Evolutionary conservation across 2,113 vertebrate species (phyloP), one percentile per base, ranked within the genome.

Genomic region (Engraulis encrasicolus): DNA sequence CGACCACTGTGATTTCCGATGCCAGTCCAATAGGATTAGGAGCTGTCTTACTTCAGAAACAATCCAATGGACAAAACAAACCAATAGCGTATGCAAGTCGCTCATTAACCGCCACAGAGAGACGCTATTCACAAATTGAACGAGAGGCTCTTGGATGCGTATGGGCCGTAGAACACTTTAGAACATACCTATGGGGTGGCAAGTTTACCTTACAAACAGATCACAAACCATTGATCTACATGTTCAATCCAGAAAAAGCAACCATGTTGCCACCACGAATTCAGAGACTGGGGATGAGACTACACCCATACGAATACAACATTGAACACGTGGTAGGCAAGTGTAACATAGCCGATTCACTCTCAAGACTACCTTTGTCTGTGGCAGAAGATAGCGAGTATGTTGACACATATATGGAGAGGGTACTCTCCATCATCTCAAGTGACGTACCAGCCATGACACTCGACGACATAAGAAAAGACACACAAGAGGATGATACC

Each of bases 11-110:
- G 6, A 86, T 86, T 48, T 52, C 38, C 77, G 85, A 86, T 54
- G 78, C 82, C 37, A 86, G 82, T 54, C 66, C 82, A 78, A 50
- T 82, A 19, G 85, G 82, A 66, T 80, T 86, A 18, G 80, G 86
- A 79, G 83, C 86, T 27, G 77, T 87, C 27, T 38, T 82, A n/a
- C 77, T 82, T 48, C 80, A 80, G 50, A 78, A 61, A 14, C 77
- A 85, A 52, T 14, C 12, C 74, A 15, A 77, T 78, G 52, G 77
- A 71, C 40, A n/a, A n/a, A n/a, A n/a, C n/a, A 78, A 31, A 80
- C 27, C 6, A 83, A 52, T 52, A 52, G 50, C 50, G 2, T 52
- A 52, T 52, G 50, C 50, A 12, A 52, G 50, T 18, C 50, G 50
- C 18, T 52, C 50, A 52, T 17, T 52, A 18, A 52, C 15, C 50